Conservation (phyloP, 2,888 invertebrate genomes). For the Alviniconcha strummeri region DNA sequence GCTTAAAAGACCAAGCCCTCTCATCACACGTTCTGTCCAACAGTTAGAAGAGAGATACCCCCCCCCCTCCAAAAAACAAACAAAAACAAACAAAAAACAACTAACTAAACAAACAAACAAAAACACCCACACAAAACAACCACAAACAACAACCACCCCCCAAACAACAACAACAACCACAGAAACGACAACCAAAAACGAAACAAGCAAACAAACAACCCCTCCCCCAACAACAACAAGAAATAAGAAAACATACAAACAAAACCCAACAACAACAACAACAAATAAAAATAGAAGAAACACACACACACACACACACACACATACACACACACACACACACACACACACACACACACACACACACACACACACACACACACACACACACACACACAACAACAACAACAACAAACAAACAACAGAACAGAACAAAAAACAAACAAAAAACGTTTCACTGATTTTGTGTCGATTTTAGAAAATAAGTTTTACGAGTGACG, state of each 20-base stretch:
- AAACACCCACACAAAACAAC: not conserved
- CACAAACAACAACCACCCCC: no score
- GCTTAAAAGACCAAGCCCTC: no score
- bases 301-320: not conserved
- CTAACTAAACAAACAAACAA: not conserved
- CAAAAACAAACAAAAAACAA: no score
- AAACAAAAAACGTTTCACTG: not conserved
- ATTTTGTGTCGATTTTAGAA: no score
- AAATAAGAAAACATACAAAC: not conserved
- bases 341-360: not conserved
- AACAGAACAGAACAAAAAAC: not conserved
- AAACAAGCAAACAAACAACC: no score
- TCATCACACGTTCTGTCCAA: no score
- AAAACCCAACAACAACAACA: not conserved
- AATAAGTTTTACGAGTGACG: no score
- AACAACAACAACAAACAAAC: not conserved
- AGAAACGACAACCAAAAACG: no score
- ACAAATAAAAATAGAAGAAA: not conserved
- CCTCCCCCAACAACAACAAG: no score
- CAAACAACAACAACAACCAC: not conserved
- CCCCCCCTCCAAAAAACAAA: no score
- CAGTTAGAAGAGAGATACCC: no score
- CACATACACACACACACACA: not conserved
- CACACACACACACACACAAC: not conserved
- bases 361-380: constrained; percentile 11